Conservation (phyloP, 2,113 vertebrate genomes). For the Plecturocebus donacophilus region DNA sequence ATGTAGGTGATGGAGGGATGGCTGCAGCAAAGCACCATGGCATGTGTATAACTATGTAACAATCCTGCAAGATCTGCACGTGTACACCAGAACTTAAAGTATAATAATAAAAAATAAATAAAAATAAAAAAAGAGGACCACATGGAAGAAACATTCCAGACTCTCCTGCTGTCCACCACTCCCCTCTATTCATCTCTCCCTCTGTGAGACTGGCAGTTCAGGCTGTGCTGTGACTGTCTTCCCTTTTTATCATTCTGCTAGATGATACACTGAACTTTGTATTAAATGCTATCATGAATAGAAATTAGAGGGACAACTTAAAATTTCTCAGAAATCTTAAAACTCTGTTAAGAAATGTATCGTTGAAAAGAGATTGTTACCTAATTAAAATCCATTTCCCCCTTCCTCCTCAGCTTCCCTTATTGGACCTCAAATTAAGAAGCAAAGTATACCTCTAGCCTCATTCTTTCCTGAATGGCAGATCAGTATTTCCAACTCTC, state of each 20-base stretch:
- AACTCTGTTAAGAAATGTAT: neutral
- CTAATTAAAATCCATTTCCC: neutral
- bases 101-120: too few relatives aligned
- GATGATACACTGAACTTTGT: neutral
- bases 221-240: neutral
- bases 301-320: neutral
- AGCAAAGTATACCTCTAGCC: neutral
- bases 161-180: neutral
- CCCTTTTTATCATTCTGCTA: neutral
- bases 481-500: neutral
- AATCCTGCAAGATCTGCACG: too few relatives aligned
- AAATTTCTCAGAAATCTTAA: constrained; percentile 18
- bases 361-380: neutral
- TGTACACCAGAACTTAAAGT: too few relatives aligned
- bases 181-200: too few relatives aligned
- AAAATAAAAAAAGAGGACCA: neutral
- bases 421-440: neutral
- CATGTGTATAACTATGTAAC: too few relatives aligned
- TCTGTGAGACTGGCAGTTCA: neutral
- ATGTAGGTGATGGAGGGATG: too few relatives aligned
- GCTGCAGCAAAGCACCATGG: too few relatives aligned
- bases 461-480: neutral
- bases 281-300: neutral
- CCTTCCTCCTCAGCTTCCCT: neutral
- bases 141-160: neutral